Evolutionary conservation across 2,888 invertebrate genomes (phyloP).

Genomic region (Drosophila melanocephala): DNA sequence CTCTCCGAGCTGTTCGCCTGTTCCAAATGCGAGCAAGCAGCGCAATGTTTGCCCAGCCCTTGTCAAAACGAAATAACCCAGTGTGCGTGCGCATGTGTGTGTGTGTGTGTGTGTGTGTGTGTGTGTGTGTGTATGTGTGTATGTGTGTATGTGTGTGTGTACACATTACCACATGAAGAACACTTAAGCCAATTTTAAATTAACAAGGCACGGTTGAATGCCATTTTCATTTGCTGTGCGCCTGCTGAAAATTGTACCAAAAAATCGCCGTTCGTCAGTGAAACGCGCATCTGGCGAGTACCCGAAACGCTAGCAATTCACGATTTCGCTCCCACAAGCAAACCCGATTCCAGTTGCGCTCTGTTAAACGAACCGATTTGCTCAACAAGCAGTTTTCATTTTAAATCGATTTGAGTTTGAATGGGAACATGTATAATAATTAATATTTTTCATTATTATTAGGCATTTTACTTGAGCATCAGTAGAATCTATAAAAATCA

Average conservation of each 20-base stretch:
- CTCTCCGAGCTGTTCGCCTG: constrained; percentile 61
- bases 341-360: neutral
- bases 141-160: neutral
- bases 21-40: constrained; percentile 73
- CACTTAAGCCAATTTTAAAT: constrained; percentile 20
- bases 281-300: constrained; percentile 46
- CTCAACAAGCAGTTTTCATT: constrained; percentile 3
- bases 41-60: constrained; percentile 77
- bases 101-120: neutral
- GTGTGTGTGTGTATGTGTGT: constrained; percentile 2
- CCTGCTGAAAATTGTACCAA: constrained; percentile 72
- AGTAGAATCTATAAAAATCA: neutral
- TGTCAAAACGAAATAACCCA: constrained; percentile 31
- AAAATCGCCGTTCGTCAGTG: constrained; percentile 71
- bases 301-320: constrained; percentile 53
- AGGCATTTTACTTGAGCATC: neutral
- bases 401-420: neutral
- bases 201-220: constrained; percentile 25
- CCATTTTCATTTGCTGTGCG: constrained; percentile 42
- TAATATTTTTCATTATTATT: neutral
- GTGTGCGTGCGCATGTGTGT: neutral
- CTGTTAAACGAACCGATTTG: neutral
- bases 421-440: neutral
- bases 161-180: constrained; percentile 5
- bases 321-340: constrained; percentile 14